Percentiles rank a stretch among this genome's conserved stretches.
phyloP scores from a whole-genome alignment of 2,888 invertebrate species.

The Eulithis prunata region DNA sequence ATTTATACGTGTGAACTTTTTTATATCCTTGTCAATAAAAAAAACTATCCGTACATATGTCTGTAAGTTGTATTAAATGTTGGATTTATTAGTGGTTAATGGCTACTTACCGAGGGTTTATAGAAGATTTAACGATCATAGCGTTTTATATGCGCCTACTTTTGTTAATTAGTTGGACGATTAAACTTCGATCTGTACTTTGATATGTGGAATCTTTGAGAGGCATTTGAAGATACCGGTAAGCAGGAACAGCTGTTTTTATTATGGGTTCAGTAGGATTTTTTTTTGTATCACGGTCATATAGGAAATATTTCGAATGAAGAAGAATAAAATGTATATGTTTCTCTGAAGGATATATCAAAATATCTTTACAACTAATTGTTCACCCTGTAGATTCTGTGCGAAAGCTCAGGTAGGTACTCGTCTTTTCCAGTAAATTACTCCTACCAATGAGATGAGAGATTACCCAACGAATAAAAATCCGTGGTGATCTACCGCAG shows the following conservation, averaged over 20 bases:
- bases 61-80: constrained; percentile 56
- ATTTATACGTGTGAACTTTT: constrained; percentile 42
- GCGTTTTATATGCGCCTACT: constrained; percentile 63
- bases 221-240: constrained; percentile 36
- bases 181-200: constrained; percentile 63
- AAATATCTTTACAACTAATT: no score
- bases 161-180: constrained; percentile 74
- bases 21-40: constrained; percentile 40
- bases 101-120: constrained; percentile 53
- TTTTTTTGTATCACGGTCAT: constrained; percentile 24
- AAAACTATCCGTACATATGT: constrained; percentile 35
- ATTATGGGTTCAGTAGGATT: constrained; percentile 39
- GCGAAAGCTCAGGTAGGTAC: no score
- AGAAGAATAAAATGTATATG: no score
- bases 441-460: no score
- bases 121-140: constrained; percentile 72
- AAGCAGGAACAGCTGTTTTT: constrained; percentile 28
- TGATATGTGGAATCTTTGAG: constrained; percentile 49
- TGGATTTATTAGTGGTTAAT: constrained; percentile 64
- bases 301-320: background rate
- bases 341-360: no score
- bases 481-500: no score
- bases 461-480: no score
- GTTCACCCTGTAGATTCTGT: no score
- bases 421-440: no score